These are phyloP conservation scores for Hydroisotoma schaefferi DNA, from an alignment of 2,888 invertebrate genomes.

Conservation along the genomic window DNA sequence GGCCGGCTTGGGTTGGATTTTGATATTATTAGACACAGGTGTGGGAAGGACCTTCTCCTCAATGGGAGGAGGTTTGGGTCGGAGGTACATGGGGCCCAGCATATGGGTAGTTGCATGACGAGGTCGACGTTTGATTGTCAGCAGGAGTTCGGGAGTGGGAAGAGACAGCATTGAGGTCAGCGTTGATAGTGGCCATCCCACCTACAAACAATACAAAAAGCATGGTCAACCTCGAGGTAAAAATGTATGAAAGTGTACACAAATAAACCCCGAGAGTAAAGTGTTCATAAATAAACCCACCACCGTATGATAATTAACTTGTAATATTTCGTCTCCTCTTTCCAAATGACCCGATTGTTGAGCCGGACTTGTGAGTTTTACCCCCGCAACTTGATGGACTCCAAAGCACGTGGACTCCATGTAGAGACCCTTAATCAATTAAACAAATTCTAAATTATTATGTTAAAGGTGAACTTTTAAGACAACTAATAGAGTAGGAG, in stretches of 20 bases:
- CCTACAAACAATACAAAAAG: too few relatives aligned
- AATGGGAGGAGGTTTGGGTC: neutral
- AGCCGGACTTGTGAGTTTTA: slow-evolving; percentile 87
- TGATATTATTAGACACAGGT: too few relatives aligned
- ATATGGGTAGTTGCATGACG: slow-evolving; percentile 71
- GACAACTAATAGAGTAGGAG: too few relatives aligned
- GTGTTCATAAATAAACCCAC: slow-evolving; percentile 81
- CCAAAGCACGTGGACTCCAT: slow-evolving; percentile 79
- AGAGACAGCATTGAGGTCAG: too few relatives aligned
- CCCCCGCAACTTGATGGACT: slow-evolving; percentile 74
- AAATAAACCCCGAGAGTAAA: too few relatives aligned
- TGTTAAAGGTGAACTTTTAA: too few relatives aligned
- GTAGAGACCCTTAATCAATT: slow-evolving; percentile 68
- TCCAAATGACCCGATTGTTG: slow-evolving; percentile 89
- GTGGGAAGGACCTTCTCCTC: neutral
- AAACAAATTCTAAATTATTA: too few relatives aligned
- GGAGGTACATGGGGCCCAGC: slow-evolving; percentile 67
- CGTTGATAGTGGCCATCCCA: too few relatives aligned
- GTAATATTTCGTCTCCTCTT: slow-evolving; percentile 93
- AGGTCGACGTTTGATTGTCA: slow-evolving; percentile 78
- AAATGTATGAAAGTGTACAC: too few relatives aligned
- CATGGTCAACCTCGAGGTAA: too few relatives aligned
- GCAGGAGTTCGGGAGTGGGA: slow-evolving; percentile 72
- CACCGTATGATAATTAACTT: slow-evolving; percentile 67
- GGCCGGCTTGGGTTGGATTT: neutral